Percentiles rank a stretch among this genome's conserved stretches.
phyloP scores from a whole-genome alignment of 2,113 vertebrate species.

The Kryptolebias marmoratus region DNA sequence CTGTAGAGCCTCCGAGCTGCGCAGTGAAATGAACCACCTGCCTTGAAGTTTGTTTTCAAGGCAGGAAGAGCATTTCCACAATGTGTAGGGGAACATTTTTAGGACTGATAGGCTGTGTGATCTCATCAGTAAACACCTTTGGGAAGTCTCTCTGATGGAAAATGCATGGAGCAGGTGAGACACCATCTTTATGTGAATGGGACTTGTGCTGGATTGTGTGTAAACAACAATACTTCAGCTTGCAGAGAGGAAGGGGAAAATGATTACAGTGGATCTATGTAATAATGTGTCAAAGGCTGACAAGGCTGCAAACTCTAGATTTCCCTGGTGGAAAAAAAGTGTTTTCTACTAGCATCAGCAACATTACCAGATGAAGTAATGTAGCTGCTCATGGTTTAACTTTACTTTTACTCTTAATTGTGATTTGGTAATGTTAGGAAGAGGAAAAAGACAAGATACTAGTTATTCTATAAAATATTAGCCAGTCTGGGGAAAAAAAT shows the following conservation, averaged over 20 bases:
- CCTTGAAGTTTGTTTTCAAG: conserved; percentile 53
- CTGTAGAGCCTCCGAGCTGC: conserved; percentile 38
- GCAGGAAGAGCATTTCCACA: conserved; percentile 26
- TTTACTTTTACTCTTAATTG: conserved; percentile 13
- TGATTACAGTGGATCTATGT: conserved; percentile 50
- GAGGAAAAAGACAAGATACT: not conserved
- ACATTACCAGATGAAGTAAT: conserved; percentile 18
- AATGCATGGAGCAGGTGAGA: conserved; percentile 46
- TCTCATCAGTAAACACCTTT: conserved; percentile 54
- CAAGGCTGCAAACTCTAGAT: conserved; percentile 54
- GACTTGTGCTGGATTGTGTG: conserved; percentile 25
- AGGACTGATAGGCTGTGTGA: conserved; percentile 56
- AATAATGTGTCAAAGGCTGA: conserved; percentile 60
- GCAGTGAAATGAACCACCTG: conserved; percentile 47
- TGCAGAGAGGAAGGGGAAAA: conserved; percentile 18
- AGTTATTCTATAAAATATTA: conserved; percentile 1
- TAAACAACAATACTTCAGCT: conserved; percentile 28
- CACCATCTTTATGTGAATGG: conserved; percentile 29
- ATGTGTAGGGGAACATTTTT: conserved; percentile 46
- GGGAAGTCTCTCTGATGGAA: conserved; percentile 62
- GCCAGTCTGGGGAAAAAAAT: not conserved
- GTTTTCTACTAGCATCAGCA: conserved; percentile 32
- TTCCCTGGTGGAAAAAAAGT: conserved; percentile 55
- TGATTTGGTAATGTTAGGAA: not conserved
- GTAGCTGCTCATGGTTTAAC: conserved; percentile 25